phyloP scores from a whole-genome alignment of 2,113 vertebrate species.

The Microcebus murinus region DNA sequence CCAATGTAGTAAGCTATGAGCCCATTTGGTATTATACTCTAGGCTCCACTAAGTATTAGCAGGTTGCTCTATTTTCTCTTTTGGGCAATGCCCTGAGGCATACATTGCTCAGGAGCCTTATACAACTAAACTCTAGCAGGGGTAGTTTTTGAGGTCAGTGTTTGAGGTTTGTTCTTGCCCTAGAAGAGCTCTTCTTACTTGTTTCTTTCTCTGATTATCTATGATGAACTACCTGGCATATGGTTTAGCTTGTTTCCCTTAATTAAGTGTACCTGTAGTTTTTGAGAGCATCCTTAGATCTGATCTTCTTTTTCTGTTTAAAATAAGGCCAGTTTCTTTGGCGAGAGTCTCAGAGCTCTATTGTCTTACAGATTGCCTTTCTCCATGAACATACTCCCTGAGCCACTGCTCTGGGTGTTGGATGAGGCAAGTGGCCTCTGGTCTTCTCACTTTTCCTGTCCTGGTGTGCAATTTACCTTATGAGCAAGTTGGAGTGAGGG shows the following conservation, averaged over 20 bases:
- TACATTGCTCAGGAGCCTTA: neutral
- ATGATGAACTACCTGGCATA: neutral
- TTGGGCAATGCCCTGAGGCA: neutral
- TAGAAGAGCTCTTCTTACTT: neutral
- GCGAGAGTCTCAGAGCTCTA: neutral
- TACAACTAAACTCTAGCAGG: neutral
- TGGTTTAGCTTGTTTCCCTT: neutral
- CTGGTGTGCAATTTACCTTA: neutral
- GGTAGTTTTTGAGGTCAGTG: neutral
- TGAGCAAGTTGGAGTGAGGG: neutral
- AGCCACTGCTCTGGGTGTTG: neutral
- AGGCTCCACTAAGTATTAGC: neutral
- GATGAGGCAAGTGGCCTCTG: neutral
- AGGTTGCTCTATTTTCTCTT: neutral
- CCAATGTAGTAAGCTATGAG: neutral
- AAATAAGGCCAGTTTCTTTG: neutral
- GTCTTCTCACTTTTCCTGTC: neutral
- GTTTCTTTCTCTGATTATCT: neutral
- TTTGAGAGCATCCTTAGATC: neutral
- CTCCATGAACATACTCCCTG: neutral
- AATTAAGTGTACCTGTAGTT: neutral
- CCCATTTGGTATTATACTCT: neutral
- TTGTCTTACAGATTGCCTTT: neutral
- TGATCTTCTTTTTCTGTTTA: neutral
- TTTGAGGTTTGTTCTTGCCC: neutral